A percentile compares a stretch with the other conserved stretches of the same genome.
Conservation (phyloP, 2,113 vertebrate genomes). For the Hippocampus comes region DNA sequence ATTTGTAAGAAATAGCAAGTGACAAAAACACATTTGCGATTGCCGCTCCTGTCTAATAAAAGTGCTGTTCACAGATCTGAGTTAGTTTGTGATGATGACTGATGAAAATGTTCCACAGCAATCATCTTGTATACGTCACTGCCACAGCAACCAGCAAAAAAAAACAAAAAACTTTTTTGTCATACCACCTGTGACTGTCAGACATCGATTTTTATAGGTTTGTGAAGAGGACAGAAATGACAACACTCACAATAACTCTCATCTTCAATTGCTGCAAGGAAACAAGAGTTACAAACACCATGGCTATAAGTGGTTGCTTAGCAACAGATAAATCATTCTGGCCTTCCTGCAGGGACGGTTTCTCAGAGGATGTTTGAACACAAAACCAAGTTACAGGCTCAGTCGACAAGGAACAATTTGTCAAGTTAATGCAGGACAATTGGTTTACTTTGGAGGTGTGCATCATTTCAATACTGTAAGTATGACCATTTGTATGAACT, state of each 20-base stretch:
- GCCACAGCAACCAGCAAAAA: too few species aligned
- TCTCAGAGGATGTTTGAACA: conserved; percentile 51
- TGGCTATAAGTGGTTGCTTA: conserved; percentile 55
- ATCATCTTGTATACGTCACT: too few species aligned
- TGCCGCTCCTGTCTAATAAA: too few species aligned
- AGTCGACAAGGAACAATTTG: not conserved
- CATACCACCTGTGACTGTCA: too few species aligned
- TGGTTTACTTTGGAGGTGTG: not conserved
- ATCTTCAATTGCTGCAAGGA: not conserved
- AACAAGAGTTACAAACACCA: conserved; percentile 2
- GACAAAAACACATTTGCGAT: too few species aligned
- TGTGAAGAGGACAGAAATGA: too few species aligned
- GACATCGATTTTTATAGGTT: too few species aligned
- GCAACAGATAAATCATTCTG: conserved; percentile 61
- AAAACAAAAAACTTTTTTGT: too few species aligned
- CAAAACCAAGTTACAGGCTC: conserved; percentile 27
- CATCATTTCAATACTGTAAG: not conserved
- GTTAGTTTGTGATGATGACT: too few species aligned
- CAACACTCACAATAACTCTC: not conserved
- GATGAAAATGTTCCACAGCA: too few species aligned
- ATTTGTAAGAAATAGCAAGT: too few species aligned
- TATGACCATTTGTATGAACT: not conserved
- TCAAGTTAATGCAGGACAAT: not conserved
- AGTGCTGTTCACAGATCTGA: too few species aligned
- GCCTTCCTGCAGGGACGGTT: conserved; percentile 40